Base-by-base conservation (phyloP, 1,140 invertebrate species). In the Venustaconcha ellipsiformis region DNA sequence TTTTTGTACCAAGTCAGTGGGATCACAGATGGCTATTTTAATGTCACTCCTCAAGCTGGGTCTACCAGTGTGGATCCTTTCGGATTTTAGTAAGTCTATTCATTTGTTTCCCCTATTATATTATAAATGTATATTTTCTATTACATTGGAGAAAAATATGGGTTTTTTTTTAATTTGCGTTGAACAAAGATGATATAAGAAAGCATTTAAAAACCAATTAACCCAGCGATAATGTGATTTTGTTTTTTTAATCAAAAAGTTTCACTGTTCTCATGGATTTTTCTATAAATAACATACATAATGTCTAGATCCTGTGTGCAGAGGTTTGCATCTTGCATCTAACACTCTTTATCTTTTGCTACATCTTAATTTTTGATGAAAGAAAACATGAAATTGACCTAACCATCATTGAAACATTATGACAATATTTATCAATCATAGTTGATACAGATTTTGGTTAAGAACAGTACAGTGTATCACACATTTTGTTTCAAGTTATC, bases 1-100 rank as follows among this genome's bases (percentile, higher is more conserved):
- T 88, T 90, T 55, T 85, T 91, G 62, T 79, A 88, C 20, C 92
- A 93, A 84, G 73, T 92, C 14, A 86, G 88, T 75, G 92, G 92
- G 15, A 70, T 93, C 8, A 85, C 88, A 58, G 89, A 91, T 84
- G 92, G 91, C 11, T 91, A 90, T 75, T 74, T 79, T 26, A 72
- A 72, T 23, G 71, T 88, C 63, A 78, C 79, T 63, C 88, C 95
- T 78, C 72, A 72, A 60, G 23, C 68, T 14, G 64, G 75, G 26
- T 78, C 81, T 55, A 81, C 67, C 14, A 76, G 86, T 56, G 70
- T 87, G 58, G 84, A 89, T 76, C 79, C 84, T 37, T 82, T 88
- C 78, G 88, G 88, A 59, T 67, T 85, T 14, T 87, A 82, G 86
- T 88, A 79, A 82, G 86, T 82, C 67, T 14, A 63, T 81, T 78